Base-by-base conservation (phyloP, 1,140 invertebrate species). In the Drosophila parvula region DNA sequence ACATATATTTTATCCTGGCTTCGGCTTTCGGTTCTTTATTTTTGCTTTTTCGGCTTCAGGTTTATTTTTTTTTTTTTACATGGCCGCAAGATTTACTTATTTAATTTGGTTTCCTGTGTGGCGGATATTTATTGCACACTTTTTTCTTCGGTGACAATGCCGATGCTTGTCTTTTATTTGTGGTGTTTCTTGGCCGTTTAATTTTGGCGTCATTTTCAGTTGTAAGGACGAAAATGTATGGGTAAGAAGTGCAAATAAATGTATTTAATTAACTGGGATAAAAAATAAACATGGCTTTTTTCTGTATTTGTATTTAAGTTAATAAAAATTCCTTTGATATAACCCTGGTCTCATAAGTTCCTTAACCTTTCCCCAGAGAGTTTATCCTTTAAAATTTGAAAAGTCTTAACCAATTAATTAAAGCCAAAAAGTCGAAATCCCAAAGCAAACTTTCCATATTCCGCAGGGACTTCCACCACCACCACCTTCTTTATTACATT, bases 81-180 rank as follows among this genome's bases (percentile, higher is more conserved):
- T 48, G 36, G 22, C 79, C 78, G 27, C 74, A 81, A 81, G 74
- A 81, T 81, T 81, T 81, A 81, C 79, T 81, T 78, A 81, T 81
- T 81, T 77, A 81, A 81, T 81, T 81, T 77, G 58, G 44, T 71
- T 30, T 53, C 44, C 55, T 48, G 58, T 71, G 76, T 50, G 60
- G 65, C 12, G 51, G 61, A 60, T 58, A 62, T 67, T 77, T 81
- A 50, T 67, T 45, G 41, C 51, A 51, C 38, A 70, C 36, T 61
- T 44, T 51, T 48, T 36, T 78, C 38, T 61, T 57, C 14, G 50
- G 41, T 40, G 41, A 62, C 64, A 51, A 32, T 55, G 34, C 47
- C 48, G 40, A 36, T 76, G 62, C 51, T 44, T 53, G 47, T 53
- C 50, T 40, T 38, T 50, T 69, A 51, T 51, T 51, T 51, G 48